These are phyloP conservation scores for Cylindroiulus punctatus DNA, from an alignment of 2,888 invertebrate species.

Conservation along the genomic window DNA sequence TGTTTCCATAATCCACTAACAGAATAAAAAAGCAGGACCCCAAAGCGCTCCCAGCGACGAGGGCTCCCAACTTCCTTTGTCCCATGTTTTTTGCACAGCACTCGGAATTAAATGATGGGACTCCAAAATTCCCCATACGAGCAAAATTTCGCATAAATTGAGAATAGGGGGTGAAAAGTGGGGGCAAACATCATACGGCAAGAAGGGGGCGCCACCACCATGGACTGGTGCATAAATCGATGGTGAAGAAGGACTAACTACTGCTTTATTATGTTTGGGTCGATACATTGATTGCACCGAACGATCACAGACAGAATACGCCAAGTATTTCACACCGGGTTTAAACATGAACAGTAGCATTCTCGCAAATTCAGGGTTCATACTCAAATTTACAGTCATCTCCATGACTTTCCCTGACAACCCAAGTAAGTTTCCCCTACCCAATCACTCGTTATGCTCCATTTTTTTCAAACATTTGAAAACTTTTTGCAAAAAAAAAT, in stretches of 20 bases:
- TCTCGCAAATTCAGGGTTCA: too few relatives aligned
- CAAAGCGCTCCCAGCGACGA: background rate
- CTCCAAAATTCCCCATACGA: background rate
- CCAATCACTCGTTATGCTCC: too few relatives aligned
- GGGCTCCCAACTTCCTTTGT: background rate
- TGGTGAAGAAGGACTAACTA: slow-evolving; percentile 12
- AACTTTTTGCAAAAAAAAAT: too few relatives aligned
- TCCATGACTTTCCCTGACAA: too few relatives aligned
- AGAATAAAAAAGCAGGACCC: background rate
- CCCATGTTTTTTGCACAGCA: background rate
- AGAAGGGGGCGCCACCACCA: slow-evolving; percentile 4
- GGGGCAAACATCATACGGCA: background rate
- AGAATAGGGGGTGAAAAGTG: background rate
- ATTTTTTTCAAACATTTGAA: too few relatives aligned
- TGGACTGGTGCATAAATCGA: background rate
- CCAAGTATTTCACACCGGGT: background rate
- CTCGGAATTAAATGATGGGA: background rate
- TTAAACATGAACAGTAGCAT: too few relatives aligned
- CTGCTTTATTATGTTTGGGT: slow-evolving; percentile 11
- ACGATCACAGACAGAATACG: background rate
- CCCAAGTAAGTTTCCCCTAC: too few relatives aligned
- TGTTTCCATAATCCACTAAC: slow-evolving; percentile 10
- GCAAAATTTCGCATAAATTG: background rate
- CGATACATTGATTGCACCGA: slow-evolving; percentile 19
- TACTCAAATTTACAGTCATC: too few relatives aligned